Evolutionary conservation across 1,140 invertebrate genomes (phyloP).

Genomic region (Euglossa dilemma): DNA sequence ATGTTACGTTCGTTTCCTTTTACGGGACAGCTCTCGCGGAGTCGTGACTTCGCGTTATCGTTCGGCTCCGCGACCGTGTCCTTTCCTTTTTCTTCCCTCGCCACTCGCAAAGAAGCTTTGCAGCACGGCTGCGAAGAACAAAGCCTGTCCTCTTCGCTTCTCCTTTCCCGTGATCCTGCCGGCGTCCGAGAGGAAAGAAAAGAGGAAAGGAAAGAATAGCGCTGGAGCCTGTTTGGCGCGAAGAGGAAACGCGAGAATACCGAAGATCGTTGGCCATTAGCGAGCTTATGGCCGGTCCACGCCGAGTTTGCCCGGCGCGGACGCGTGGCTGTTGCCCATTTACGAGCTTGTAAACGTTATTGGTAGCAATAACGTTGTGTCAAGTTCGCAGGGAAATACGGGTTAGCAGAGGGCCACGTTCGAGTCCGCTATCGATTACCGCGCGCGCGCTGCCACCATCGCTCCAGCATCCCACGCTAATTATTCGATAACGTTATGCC

Average conservation of each 20-base stretch:
- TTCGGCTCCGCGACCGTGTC: not conserved
- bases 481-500: conserved; percentile 40
- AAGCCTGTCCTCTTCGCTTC: not conserved
- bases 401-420: not conserved
- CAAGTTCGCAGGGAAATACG: not conserved
- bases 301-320: not conserved
- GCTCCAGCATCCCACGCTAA: conserved; percentile 17
- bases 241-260: too few species aligned
- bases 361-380: conserved; percentile 5
- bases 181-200: not conserved
- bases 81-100: not conserved
- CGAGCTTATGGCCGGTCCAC: not conserved
- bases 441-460: not conserved
- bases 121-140: not conserved
- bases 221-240: too few species aligned
- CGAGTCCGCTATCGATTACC: conserved; percentile 14
- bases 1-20: conserved; percentile 43
- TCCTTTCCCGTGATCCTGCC: not conserved
- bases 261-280: not conserved
- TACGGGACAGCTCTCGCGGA: not conserved
- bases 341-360: conserved; percentile 13
- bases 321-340: not conserved
- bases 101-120: not conserved
- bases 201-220: too few species aligned
- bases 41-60: conserved; percentile 30